Evolutionary conservation across 2,797 vertebrate species (phyloP), one percentile per base, ranked within the genome.

Genomic region (Discoglossus pictus): DNA sequence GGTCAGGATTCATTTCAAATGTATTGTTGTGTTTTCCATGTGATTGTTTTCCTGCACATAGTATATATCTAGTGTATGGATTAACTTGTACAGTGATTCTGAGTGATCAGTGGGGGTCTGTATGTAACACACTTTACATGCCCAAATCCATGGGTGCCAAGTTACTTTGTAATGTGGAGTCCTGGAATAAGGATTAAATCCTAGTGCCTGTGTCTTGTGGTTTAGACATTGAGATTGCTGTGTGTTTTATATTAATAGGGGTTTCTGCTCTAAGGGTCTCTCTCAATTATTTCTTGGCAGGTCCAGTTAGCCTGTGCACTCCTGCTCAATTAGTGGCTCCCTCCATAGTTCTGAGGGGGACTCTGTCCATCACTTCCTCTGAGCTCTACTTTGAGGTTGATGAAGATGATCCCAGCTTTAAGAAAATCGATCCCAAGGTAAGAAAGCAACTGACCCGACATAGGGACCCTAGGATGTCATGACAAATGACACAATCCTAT

Each of bases 321-420:
- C 80, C 89, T n/a, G 96, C 93, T 21, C 94, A 98, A 84, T 91
- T 99, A 70, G 91, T 99, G 79, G 92, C 94, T 76, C 95, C 95
- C 59, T 95, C 93, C 0, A 83, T 79, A 16, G 92, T 94, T 64
- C 84, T 94, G 78, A 96, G 81, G 82, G 97, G 97, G 60, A 97
- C 92, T 46, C 87, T 99, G 83, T 99, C 96, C 76, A 85, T 99
- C 88, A 99, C 93, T 70, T 82, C 91, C 76, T 93, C 92, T 35
- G 97, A 98, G 85, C 90, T 99, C 74, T 99, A 92, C 90, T 99
- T 99, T 77, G 96, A 98, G 85, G 97, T 99, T 82, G 96, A 99
- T 73, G 97, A 99, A 81, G 97, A 99, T 70, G 95, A 99, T 68
- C 82, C 91, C 36, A 79, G 83, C 90, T 98, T 94, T 89, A 99